These are phyloP conservation scores for Bettongia penicillata DNA, from an alignment of 2,113 vertebrate genomes.

Conservation along the genomic window DNA sequence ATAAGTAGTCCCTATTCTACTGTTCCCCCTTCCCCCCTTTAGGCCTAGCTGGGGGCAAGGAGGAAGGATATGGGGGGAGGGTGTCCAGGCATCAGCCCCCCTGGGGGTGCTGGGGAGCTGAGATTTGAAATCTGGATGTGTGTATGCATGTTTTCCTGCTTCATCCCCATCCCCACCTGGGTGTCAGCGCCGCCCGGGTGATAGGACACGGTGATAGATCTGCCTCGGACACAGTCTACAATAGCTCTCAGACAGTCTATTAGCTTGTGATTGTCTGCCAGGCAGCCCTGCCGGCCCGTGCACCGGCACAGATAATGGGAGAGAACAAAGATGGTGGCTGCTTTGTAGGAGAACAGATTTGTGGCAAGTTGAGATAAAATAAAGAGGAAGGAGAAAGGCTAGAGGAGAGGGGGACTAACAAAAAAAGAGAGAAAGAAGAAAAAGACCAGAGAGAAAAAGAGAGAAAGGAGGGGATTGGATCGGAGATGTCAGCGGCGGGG, in stretches of 20 bases:
- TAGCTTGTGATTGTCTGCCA: slow-evolving; percentile 83
- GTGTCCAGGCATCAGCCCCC: too few species aligned
- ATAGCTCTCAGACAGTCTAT: slow-evolving; percentile 84
- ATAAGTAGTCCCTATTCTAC: background rate
- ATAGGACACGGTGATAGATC: slow-evolving; percentile 81
- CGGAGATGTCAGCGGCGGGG: background rate
- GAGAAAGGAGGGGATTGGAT: background rate
- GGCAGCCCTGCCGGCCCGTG: slow-evolving; percentile 76
- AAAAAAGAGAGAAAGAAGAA: slow-evolving; percentile 55
- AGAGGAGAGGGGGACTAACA: background rate
- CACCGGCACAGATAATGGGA: slow-evolving; percentile 83
- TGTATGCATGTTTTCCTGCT: background rate
- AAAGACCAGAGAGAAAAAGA: slow-evolving; percentile 63
- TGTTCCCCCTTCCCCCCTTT: accelerated
- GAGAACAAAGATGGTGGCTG: slow-evolving; percentile 88
- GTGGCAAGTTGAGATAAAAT: slow-evolving; percentile 87
- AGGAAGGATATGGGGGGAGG: background rate
- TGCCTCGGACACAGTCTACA: slow-evolving; percentile 76
- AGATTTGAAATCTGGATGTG: background rate
- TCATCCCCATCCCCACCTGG: background rate
- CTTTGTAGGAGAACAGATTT: slow-evolving; percentile 82
- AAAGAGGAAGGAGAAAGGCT: slow-evolving; percentile 82
- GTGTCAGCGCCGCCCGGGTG: slow-evolving; percentile 71
- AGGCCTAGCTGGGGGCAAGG: background rate
- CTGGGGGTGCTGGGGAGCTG: slow-evolving; percentile 8